Base-by-base conservation (phyloP, 64 coral and sea anemone genomes). In the Montipora cactus region DNA sequence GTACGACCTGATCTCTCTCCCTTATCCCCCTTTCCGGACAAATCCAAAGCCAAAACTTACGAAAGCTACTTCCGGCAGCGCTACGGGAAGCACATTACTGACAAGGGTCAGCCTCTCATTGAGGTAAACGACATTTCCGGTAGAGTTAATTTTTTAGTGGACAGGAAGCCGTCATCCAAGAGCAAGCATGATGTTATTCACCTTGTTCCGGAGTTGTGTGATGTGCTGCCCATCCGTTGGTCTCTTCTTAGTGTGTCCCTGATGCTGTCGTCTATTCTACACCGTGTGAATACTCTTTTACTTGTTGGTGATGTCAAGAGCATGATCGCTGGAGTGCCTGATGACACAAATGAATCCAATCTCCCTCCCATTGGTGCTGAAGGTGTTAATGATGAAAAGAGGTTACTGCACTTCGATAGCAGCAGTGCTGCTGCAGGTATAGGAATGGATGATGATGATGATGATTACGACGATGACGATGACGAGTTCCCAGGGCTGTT, bases 151-250 rank as follows among this genome's bases (percentile, higher is more conserved):
- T 97, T 97, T 20, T 87, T 97, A 49, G 79, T 87, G 45, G 49
- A 97, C 92, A 67, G 95, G 50, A 90, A 97, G 88, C 18, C 23
- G n/a, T 2, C 16, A 89, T 76, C 67, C 64, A 88, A 81, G 78
- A 74, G 49, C 81, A 92, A 73, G 87, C 37, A 37, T 37, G 37
- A 37, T 37, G 28, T 19, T 48, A 37, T 37, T 47, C 83, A 37
- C 37, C 88, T 99, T n/a, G 91, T 99, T 64, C 97, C 94, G 6
- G 97, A 99, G 28, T 68, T 93, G 47, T 99, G 94, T 55, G 8
- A 59, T 59, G 48, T 80, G 49, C 12, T 59, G 14, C 80, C 87
- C 12, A 9, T 92, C 44, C 72, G 87, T 6, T 76, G 88, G 0
- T 70, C 84, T 3, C n/a, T 99, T 52, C 66, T 95, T 0, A 49